Conservation (phyloP, 1,140 invertebrate genomes). For the Drosophila nasuta region DNA sequence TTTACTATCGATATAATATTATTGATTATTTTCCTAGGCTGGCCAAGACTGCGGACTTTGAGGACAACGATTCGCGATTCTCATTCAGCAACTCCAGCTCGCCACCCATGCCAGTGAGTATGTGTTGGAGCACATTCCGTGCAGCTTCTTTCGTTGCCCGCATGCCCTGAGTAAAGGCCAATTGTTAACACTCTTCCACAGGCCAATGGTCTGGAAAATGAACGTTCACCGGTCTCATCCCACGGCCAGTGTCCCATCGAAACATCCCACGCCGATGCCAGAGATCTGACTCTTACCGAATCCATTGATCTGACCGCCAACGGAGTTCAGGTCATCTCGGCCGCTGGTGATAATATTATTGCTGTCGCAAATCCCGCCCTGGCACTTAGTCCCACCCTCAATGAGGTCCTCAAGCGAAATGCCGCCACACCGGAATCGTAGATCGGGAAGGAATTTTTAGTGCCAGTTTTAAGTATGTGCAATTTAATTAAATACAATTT, state of each 20-base stretch:
- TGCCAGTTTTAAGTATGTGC: conserved; percentile 51
- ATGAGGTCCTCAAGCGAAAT: conserved; percentile 77
- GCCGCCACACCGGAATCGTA: conserved; percentile 71
- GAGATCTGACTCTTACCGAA: conserved; percentile 35
- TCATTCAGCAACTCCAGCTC: conserved; percentile 91
- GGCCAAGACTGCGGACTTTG: conserved; percentile 71
- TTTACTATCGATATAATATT: no score
- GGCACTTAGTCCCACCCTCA: conserved; percentile 85
- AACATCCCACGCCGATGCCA: conserved; percentile 1
- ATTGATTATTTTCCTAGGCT: conserved; percentile 36
- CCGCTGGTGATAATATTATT: conserved; percentile 93
- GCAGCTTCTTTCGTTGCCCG: background rate
- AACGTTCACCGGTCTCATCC: conserved; percentile 53
- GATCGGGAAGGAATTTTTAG: background rate
- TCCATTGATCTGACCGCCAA: conserved; percentile 59
- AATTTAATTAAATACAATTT: conserved; percentile 55
- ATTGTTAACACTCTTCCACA: conserved; percentile 21
- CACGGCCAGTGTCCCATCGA: conserved; percentile 25
- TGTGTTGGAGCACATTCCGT: conserved; percentile 64
- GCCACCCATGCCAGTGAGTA: conserved; percentile 87
- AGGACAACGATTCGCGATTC: conserved; percentile 88
- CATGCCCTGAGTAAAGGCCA: conserved; percentile 33
- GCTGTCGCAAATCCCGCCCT: conserved; percentile 94
- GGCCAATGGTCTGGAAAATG: conserved; percentile 77
- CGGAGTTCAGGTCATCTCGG: conserved; percentile 91